Base-by-base conservation (phyloP, 2,888 invertebrate genomes). In the Volucella inflata region DNA sequence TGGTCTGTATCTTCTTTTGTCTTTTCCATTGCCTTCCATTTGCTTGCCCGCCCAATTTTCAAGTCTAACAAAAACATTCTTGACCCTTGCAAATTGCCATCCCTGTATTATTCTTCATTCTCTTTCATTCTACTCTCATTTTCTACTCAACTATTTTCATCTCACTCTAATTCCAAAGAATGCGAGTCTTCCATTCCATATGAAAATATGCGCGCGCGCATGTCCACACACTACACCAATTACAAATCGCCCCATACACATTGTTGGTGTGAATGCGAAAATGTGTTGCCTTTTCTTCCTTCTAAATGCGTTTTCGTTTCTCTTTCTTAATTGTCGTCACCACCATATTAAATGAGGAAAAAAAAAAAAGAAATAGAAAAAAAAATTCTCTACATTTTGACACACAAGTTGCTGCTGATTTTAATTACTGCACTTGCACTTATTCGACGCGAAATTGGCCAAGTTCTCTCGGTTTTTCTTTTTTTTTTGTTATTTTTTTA, bases 391-490 rank as follows among this genome's bases (percentile, higher is more conserved):
- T 17, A 76, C 67, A 62, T 80, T 80, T 84, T 62, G 76, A 81
- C 72, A 77, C 59, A 84, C 85, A 81, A 81, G 85, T 81, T 85
- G 76, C 84, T 85, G 84, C 84, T 85, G 84, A 85, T 81, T 85
- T 85, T 77, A 81, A 85, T 85, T 85, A 81, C 76, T 85, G 85
- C 85, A 81, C 85, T 85, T 81, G 85, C 81, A 85, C 81, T 85
- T 85, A 81, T 72, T 60, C 76, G 81, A 85, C 76, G 81, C 81
- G 85, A 85, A 77, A 64, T 85, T 85, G 76, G 46, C 50, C 76
- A 85, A 30, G 75, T 76, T 77, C 81, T 80, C 76, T 81, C 72
- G 48, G 71, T 72, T 81, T 72, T 78, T 74, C 81, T 76, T 59
- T 85, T 81, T 75, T 65, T 85, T 68, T 68, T 85, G 30, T 30